phyloP scores from a whole-genome alignment of 2,113 vertebrate genomes.

The human (Homo sapiens) region DNA sequence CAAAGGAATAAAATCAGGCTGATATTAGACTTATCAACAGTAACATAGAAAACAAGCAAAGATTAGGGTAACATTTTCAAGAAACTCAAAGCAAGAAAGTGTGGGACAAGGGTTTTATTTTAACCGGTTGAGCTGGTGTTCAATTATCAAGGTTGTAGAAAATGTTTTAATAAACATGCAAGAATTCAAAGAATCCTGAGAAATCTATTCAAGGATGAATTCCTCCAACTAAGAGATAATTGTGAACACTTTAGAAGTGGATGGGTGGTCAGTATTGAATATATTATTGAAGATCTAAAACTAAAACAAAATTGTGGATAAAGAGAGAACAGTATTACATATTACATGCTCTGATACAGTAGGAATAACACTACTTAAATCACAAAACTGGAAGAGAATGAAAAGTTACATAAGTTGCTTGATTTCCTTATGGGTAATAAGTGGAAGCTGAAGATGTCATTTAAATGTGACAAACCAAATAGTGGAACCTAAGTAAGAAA shows the following conservation, averaged over 20 bases:
- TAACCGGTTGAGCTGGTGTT: not conserved
- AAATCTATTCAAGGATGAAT: conserved; percentile 43
- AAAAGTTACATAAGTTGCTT: not conserved
- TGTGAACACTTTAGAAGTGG: not conserved
- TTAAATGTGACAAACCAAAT: not conserved
- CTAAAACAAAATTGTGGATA: not conserved
- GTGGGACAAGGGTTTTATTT: not conserved
- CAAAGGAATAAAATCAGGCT: not conserved
- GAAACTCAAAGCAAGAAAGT: not conserved
- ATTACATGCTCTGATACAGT: not conserved
- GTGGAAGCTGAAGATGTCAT: not conserved
- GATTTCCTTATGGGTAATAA: not conserved
- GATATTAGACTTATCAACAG: not conserved
- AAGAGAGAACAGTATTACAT: not conserved
- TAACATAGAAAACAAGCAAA: not conserved
- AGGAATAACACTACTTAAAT: not conserved
- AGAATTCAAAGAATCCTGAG: conserved; percentile 49
- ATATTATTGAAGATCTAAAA: not conserved
- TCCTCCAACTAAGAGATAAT: not conserved
- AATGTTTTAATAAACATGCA: not conserved
- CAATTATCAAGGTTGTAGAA: not conserved
- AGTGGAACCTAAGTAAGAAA: not conserved
- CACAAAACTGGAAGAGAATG: not conserved
- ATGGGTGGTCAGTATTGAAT: not conserved
- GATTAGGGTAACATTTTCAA: not conserved